Percentiles rank a stretch among this genome's conserved stretches.
Evolutionary conservation across 2,113 vertebrate genomes (phyloP).

Genomic region (Sminthopsis crassicaudata): DNA sequence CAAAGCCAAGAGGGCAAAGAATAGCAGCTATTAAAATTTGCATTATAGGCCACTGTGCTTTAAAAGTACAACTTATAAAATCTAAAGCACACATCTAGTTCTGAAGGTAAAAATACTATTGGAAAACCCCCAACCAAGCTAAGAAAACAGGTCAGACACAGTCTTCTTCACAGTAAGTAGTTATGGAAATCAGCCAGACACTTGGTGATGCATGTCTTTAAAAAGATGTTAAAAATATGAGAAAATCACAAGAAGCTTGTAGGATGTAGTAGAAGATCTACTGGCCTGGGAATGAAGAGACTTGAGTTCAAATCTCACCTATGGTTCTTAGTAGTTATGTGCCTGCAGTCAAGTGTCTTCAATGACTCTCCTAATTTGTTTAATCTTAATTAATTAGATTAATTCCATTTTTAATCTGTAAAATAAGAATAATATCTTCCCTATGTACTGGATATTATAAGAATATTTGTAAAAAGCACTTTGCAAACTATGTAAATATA

Average conservation of each 20-base stretch:
- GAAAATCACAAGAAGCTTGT: neutral
- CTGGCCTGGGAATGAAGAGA: neutral
- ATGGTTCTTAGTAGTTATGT: neutral
- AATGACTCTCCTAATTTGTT: neutral
- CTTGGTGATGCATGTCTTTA: conserved; percentile 26
- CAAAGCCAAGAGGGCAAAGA: neutral
- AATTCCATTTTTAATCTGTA: neutral
- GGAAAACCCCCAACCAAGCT: neutral
- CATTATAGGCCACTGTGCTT: neutral
- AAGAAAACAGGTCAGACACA: neutral
- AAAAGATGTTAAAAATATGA: conserved; percentile 28
- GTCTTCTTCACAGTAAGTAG: conserved; percentile 3
- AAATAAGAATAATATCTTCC: neutral
- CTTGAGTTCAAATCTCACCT: neutral
- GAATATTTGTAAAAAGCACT: neutral
- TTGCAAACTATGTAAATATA: neutral
- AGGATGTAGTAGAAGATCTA: neutral
- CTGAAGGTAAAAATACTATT: neutral
- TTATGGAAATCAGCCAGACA: neutral
- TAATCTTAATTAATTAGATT: neutral
- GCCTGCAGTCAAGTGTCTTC: neutral
- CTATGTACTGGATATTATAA: neutral
- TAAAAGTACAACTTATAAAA: neutral
- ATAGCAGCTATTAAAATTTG: neutral
- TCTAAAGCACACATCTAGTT: neutral